Base-by-base conservation (phyloP, 2,888 invertebrate species). In the Brachynemurus nebulosus region DNA sequence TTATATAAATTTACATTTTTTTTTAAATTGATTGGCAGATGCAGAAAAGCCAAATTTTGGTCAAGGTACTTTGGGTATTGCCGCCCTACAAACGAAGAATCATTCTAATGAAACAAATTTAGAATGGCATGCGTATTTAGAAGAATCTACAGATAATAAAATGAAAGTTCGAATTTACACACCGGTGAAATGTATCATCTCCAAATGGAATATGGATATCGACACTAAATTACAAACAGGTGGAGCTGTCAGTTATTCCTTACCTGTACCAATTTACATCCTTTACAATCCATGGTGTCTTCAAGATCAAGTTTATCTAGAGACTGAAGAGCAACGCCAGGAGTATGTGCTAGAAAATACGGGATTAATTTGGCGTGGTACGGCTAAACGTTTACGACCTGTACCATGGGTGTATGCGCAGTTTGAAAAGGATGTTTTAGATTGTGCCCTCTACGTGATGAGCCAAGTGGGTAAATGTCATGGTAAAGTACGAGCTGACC, bases 391-490 rank as follows among this genome's bases (percentile, higher is more conserved):
- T 20, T 72, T 89, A 56, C 76, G 85, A 48, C 89, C 91, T 0
- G 76, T 84, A 2, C 80, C 88, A 4, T 95, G 95, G 95, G 86
- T 89, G 58, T 86, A 85, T 55, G 86, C 88, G 2, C 95, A 93
- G 62, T 91, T 86, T 57, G 88, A 90, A 53, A 77, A 78, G 30
- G 75, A 88, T 55, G 74, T 90, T 45, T 66, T 92, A 36, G 86
- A 89, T 45, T 86, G 86, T 56, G 73, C 84, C 2, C 65, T 90
- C 12, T 77, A 81, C 58, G 64, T 90, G 51, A 71, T 89, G 57
- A 75, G 70, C 45, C 74, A 76, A 42, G 72, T 58, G 48, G 62
- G 55, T 48, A 48, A 71, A 65, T 66, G 68, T 27, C 70, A 72
- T 53, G 72, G 78, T 0, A 68, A 72, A 3, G 74, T 74, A 45